Conservation (phyloP, 2,797 vertebrate species). For the Melopsittacus undulatus region DNA sequence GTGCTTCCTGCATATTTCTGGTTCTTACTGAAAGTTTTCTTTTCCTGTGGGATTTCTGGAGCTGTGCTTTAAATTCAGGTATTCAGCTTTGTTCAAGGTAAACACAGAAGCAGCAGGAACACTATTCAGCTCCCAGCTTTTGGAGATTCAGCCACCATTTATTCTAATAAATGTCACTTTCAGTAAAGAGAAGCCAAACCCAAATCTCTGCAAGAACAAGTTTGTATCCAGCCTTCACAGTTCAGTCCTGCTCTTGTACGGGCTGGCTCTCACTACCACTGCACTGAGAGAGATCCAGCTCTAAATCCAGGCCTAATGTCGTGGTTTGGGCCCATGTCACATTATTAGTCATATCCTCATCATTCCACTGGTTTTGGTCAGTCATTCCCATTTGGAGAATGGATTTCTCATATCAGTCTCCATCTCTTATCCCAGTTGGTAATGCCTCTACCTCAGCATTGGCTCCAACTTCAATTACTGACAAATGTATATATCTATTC, state of each 20-base stretch:
- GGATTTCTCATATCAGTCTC: background rate
- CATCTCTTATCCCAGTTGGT: background rate
- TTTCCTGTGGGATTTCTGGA: constrained; percentile 5
- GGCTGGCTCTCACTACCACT: background rate
- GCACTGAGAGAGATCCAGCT: background rate
- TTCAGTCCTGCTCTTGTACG: background rate
- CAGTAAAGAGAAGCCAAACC: background rate
- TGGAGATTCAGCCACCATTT: background rate
- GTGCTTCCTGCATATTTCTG: constrained; percentile 14
- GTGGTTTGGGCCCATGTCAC: constrained; percentile 28
- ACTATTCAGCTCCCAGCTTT: background rate
- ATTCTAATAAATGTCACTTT: background rate
- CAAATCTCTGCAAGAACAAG: background rate
- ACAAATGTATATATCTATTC: background rate
- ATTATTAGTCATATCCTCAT: constrained; percentile 32
- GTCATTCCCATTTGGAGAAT: background rate
- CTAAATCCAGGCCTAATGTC: background rate
- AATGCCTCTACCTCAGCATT: background rate
- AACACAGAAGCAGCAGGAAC: background rate
- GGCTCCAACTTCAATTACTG: background rate
- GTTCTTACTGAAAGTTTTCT: background rate
- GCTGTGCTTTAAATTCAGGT: constrained; percentile 7
- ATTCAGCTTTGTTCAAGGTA: constrained; percentile 23
- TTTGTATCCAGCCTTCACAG: background rate
- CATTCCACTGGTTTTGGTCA: background rate